A percentile compares a stretch with the other conserved stretches of the same genome.
These are phyloP conservation scores for Ectemnius continuus DNA, from an alignment of 2,888 invertebrate genomes.

Conservation along the genomic window DNA sequence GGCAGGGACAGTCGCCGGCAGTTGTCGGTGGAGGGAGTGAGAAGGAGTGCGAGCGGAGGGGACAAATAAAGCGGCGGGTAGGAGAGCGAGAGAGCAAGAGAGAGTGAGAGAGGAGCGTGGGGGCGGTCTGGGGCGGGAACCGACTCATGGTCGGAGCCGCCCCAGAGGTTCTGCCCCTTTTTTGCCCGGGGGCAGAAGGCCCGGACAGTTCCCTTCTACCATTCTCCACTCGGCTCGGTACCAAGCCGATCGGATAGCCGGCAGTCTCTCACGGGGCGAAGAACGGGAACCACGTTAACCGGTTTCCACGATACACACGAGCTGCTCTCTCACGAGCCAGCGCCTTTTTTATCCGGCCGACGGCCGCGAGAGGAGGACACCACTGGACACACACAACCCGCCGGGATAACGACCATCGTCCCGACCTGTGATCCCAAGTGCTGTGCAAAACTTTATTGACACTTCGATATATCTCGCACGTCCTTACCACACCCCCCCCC, in stretches of 20 bases:
- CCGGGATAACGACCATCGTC: slow-evolving; percentile 14
- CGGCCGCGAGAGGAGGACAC: slow-evolving; percentile 28
- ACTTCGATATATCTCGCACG: not conserved
- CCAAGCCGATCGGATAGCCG: slow-evolving; percentile 71
- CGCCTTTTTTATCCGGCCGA: slow-evolving; percentile 45
- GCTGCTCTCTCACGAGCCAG: slow-evolving; percentile 34
- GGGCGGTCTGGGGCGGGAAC: slow-evolving; percentile 74
- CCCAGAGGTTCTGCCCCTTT: slow-evolving; percentile 71
- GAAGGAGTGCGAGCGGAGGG: slow-evolving; percentile 18
- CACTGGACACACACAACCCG: not conserved
- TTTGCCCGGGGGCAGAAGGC: slow-evolving; percentile 68
- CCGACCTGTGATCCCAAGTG: slow-evolving; percentile 22
- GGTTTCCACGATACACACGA: slow-evolving; percentile 65
- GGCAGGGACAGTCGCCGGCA: not conserved
- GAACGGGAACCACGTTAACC: slow-evolving; percentile 77
- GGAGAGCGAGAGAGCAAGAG: slow-evolving; percentile 18
- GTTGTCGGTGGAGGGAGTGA: slow-evolving; percentile 5
- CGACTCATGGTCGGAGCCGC: slow-evolving; percentile 65
- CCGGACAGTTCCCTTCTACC: slow-evolving; percentile 60
- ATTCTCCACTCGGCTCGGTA: slow-evolving; percentile 66
- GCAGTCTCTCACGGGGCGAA: slow-evolving; percentile 78
- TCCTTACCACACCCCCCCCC: not conserved
- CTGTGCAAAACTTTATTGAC: slow-evolving; percentile 14
- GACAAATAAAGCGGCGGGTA: slow-evolving; percentile 44
- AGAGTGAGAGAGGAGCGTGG: slow-evolving; percentile 47